Percentiles rank a stretch among this genome's conserved stretches.
These are phyloP conservation scores for Cantharis nigra DNA, from an alignment of 2,888 invertebrate genomes.

Conservation along the genomic window DNA sequence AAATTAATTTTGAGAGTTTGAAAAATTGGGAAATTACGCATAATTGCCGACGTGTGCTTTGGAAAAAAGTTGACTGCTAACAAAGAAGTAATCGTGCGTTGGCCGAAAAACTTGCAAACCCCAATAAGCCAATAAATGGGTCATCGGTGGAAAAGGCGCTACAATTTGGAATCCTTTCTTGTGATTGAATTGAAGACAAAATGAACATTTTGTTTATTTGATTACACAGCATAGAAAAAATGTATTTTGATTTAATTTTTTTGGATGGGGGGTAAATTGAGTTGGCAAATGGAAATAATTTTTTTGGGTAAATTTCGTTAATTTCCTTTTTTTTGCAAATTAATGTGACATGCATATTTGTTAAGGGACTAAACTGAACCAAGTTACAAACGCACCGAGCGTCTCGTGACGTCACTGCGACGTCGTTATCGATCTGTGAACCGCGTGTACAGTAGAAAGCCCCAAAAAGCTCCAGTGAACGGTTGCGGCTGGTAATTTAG, in stretches of 20 bases:
- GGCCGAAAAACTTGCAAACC: not conserved
- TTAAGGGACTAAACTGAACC: conserved; percentile 26
- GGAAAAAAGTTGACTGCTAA: not conserved
- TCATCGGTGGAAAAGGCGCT: not conserved
- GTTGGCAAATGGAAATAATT: not conserved
- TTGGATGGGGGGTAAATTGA: too few relatives aligned
- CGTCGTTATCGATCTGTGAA: conserved; percentile 54
- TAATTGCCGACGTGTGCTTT: not conserved
- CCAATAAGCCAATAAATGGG: not conserved
- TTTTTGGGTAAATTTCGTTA: not conserved
- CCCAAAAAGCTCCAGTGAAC: conserved; percentile 41
- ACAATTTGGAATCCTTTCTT: not conserved
- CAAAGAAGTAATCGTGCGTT: not conserved
- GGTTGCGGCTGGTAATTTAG: conserved; percentile 33
- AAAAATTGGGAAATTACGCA: not conserved
- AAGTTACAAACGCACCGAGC: conserved; percentile 25
- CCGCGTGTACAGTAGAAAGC: conserved; percentile 53
- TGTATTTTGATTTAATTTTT: too few relatives aligned
- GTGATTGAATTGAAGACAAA: not conserved
- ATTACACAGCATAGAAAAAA: too few relatives aligned
- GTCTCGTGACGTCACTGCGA: conserved; percentile 55
- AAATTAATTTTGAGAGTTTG: not conserved
- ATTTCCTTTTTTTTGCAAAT: not conserved
- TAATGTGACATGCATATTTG: conserved; percentile 22
- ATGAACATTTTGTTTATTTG: not conserved